Evolutionary conservation across 2,888 invertebrate genomes (phyloP), one percentile per base, ranked within the genome.

Genomic region (Agriopis aurantiaria): DNA sequence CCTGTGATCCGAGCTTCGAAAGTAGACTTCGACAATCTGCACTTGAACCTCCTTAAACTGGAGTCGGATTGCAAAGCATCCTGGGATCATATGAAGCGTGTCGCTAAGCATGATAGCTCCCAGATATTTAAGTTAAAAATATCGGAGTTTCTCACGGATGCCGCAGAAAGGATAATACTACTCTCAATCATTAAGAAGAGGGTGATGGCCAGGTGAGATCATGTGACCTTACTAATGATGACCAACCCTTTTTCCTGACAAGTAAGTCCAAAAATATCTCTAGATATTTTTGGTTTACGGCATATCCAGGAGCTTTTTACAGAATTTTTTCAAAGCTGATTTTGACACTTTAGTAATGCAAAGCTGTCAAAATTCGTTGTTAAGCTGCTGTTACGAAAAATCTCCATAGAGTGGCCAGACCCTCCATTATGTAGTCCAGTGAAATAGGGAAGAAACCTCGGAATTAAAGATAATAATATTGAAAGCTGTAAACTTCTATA

Each of bases 31-130:
- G 98, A 99, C 78, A 98, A 99, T 83, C 93, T 99, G 65, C 95
- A 96, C 55, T 95, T 96, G 66, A 99, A 98, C 88, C 96, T 99
- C 63, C 95, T 96, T 67, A 97, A 98, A 85, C 95, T 99, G 85
- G 99, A 99, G 92, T 95, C 96, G 23, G 99, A 99, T 88, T 99
- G 99, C 93, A 99, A 99, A 88, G 97, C 98, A 0, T 99, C 99
- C 0, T 99, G 99, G 98, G 99, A 99, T 90, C 97, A 99, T 88
- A 95, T 99, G 86, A 98, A 99, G 91, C 96, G 98, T 55, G 98
- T 99, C 73, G 97, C 98, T 14, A 99, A 99, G 88, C 99, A 99
- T 88, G 99, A 99, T 86, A 97, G 97, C 63, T 97, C 97, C 17
- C 97, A 98, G 90, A 90, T 93, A 60, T 96, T 98, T 91, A 99